Evolutionary conservation across 2,888 invertebrate genomes (phyloP), one percentile per base, ranked within the genome.

Genomic region (Liposcelis brunnea): DNA sequence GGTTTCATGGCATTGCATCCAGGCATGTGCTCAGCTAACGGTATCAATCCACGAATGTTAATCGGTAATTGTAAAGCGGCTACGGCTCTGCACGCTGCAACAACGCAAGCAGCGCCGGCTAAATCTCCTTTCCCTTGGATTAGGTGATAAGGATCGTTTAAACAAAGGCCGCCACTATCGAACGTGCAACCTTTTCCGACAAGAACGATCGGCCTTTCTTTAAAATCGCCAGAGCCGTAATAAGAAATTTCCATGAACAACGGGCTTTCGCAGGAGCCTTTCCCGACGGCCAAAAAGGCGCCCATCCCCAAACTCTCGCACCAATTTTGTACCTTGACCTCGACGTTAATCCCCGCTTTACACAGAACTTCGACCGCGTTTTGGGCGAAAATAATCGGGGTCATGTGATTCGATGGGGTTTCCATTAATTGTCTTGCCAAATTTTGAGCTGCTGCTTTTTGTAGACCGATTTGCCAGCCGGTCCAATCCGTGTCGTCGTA

Each of bases 31-130:
- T 89, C 87, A 58, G 78, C 78, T 7, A 87, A 64, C 0, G 86
- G 85, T 47, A 83, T 72, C 44, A 84, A 71, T 2, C 77, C 84
- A 57, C 75, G 61, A 35, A 87, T 69, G 58, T 85, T 81, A 35
- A 84, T 62, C 2, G 82, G 81, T 11, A 83, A 61, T 49, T 75
- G 71, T 0, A 85, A 66, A 12, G 71, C 66, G 2, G 83, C 77
- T 1, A 79, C 75, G 0, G 83, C 77, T 45, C 75, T 67, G 42
- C 80, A 72, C 2, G 79, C 69, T 1, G 78, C 80, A 3, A 80
- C 67, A 2, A 82, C 80, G 55, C 77, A 77, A 1, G 86, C 86
- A 1, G 85, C 86, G 1, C 86, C 86, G 0, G 82, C 82, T 85
- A 87, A 85, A 56, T 87, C 86, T 1, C 77, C 84, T 26, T 26